These are phyloP conservation scores for Lymantria dispar DNA, from an alignment of 2,888 invertebrate species.

Conservation along the genomic window DNA sequence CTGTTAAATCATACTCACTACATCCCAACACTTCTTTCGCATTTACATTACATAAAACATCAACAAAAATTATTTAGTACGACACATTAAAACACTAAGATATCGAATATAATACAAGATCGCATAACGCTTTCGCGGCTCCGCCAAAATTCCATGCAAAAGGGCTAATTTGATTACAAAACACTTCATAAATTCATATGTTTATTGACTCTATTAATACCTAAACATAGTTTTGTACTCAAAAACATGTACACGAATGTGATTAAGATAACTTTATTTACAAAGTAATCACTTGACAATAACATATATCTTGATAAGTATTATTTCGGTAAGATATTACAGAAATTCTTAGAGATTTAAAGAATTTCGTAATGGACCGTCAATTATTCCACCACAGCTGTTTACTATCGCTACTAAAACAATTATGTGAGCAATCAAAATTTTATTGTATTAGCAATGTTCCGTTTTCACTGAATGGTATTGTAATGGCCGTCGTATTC, in stretches of 20 bases:
- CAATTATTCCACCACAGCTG: conserved; percentile 22
- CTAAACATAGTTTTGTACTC: background rate
- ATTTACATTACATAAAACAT: no score
- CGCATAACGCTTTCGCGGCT: no score
- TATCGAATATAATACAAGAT: no score
- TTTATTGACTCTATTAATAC: background rate
- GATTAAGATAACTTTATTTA: background rate
- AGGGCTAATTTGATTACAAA: no score
- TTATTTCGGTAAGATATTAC: conserved; percentile 3
- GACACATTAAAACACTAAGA: no score
- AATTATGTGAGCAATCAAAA: conserved; percentile 33
- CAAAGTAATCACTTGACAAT: background rate
- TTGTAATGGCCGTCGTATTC: conserved; percentile 22
- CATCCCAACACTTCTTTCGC: no score
- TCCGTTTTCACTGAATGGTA: conserved; percentile 27
- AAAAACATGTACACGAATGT: background rate
- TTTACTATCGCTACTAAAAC: conserved; percentile 28
- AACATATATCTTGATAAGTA: conserved; percentile 2
- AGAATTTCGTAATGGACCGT: conserved; percentile 14
- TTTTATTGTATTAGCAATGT: conserved; percentile 24
- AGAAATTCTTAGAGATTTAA: conserved; percentile 12
- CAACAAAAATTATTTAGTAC: no score
- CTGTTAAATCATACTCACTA: no score
- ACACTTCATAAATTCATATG: no score
- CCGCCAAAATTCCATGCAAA: no score